Base-by-base conservation (phyloP, 2,888 invertebrate genomes). In the Deroplatys truncata region DNA sequence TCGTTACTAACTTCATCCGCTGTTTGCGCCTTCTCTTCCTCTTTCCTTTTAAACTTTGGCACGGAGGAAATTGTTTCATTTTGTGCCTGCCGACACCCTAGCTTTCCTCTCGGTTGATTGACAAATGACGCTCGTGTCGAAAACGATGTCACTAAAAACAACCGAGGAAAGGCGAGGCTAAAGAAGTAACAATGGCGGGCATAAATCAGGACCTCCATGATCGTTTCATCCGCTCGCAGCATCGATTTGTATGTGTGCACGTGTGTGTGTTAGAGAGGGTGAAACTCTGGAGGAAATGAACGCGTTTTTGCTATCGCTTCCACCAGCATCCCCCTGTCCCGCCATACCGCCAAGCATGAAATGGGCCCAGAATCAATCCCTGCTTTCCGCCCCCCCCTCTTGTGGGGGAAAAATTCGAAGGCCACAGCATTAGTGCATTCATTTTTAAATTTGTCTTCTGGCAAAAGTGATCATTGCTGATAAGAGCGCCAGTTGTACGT, bases 111-210 rank as follows among this genome's bases (percentile, higher is more conserved):
- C 56, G 56, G 56, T 72, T 85, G 85, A 85, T 85, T 85, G 85
- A 85, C 85, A 85, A 85, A 85, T 85, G 85, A 85, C 85, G 56
- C 85, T 85, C 43, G 85, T 28, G 85, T 49, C 84, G 84, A 29
- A 72, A 84, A 84, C 84, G 84, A 29, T 84, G 84, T 84, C 85
- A 49, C 13, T 56, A 43, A 43, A 85, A 85, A 85, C 28, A 85
- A 49, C 35, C 31, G 35, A 35, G 84, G 28, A 43, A 31, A 85
- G 49, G 56, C 49, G 8, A 56, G 56, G 49, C 13, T 49, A 56
- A 49, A 49, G 85, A 28, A 84, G 84, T 84, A 28, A 84, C 84
- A 84, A 84, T 84, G 84, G 84, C 49, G 13, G n/a, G 56, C 85
- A 85, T 49, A 85, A 85, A 85, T 85, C 85, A 85, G 49, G 49